phyloP scores from a whole-genome alignment of 2,888 invertebrate genomes.

The Petrophora chlorosata region DNA sequence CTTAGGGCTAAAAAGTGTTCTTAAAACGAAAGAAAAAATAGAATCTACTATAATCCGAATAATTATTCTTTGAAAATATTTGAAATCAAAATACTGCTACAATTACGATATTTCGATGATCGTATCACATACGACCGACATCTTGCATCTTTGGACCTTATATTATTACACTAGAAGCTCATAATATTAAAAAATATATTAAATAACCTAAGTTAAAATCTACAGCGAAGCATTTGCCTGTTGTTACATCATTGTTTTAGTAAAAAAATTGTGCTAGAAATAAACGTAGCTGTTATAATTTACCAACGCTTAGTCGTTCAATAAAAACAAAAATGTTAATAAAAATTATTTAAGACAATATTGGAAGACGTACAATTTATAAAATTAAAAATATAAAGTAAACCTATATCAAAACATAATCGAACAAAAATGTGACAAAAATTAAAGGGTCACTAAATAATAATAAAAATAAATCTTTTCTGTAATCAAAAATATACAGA shows the following conservation, averaged over 20 bases:
- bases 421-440: conserved; percentile 38
- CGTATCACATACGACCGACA: conserved; percentile 65
- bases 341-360: conserved; percentile 48
- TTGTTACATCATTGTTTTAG: conserved; percentile 56
- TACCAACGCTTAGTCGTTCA: conserved; percentile 33
- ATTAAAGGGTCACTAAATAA: conserved; percentile 41
- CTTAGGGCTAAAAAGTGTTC: conserved; percentile 68
- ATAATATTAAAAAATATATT: conserved; percentile 53
- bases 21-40: conserved; percentile 56
- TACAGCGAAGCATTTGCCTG: conserved; percentile 64
- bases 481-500: conserved; percentile 77
- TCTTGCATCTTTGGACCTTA: conserved; percentile 79
- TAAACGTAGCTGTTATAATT: conserved; percentile 44
- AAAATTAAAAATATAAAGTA: conserved; percentile 43
- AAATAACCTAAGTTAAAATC: conserved; percentile 63
- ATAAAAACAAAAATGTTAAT: conserved; percentile 53
- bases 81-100: conserved; percentile 68
- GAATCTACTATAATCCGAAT: conserved; percentile 48
- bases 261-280: conserved; percentile 65
- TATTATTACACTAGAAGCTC: conserved; percentile 70
- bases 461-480: conserved; percentile 49
- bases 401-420: conserved; percentile 27
- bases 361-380: conserved; percentile 72
- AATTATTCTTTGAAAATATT: conserved; percentile 47
- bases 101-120: conserved; percentile 52